Conservation (phyloP, 1,140 invertebrate genomes). For the Caenorhabditis remanei region DNA sequence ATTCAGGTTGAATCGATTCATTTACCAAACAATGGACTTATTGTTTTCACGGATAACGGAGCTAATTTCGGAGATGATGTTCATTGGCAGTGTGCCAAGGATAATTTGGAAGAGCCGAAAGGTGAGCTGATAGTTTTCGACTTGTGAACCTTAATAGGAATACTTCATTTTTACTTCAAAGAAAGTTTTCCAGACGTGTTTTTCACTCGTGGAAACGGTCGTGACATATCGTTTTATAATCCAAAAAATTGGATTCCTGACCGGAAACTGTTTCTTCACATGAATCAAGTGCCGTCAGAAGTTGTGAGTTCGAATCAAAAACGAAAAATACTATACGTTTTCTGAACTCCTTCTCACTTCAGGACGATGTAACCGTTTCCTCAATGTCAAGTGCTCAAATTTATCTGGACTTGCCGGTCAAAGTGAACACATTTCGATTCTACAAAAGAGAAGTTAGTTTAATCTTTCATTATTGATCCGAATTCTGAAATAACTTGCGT, state of each 20-base stretch:
- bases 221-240: conserved; percentile 36
- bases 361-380: conserved; percentile 40
- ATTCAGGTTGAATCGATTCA: conserved; percentile 20
- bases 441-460: conserved; percentile 15
- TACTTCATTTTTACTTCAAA: neutral
- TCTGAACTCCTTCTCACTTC: neutral
- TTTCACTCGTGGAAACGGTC: neutral
- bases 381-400: conserved; percentile 19
- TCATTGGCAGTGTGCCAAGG: conserved; percentile 46
- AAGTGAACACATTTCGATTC: conserved; percentile 16
- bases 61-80: conserved; percentile 10
- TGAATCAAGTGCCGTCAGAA: conserved; percentile 46
- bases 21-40: conserved; percentile 33
- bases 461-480: neutral
- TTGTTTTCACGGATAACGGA: conserved; percentile 51
- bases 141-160: too few relatives aligned
- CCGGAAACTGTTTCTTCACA: conserved; percentile 29
- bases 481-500: neutral
- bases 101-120: conserved; percentile 30
- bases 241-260: conserved; percentile 50
- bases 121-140: neutral
- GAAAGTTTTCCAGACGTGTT: conserved; percentile 34
- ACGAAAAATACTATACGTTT: neutral
- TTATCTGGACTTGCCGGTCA: conserved; percentile 12
- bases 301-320: neutral